A percentile compares a stretch with the other conserved stretches of the same genome.
phyloP scores from a whole-genome alignment of 2,888 invertebrate genomes.

The Agriopis marginaria region DNA sequence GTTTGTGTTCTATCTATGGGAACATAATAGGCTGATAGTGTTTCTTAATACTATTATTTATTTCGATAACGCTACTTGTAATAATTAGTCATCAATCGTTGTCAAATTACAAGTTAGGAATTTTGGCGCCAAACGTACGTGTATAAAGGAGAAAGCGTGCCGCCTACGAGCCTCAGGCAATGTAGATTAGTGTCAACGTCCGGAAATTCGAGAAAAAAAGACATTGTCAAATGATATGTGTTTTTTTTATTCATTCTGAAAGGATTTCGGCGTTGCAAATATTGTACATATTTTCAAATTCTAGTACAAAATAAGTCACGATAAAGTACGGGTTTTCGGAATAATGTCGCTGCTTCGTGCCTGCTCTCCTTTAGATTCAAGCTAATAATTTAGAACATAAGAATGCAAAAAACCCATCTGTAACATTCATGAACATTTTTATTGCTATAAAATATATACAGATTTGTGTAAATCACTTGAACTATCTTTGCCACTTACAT shows the following conservation, averaged over 20 bases:
- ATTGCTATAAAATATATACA: no score
- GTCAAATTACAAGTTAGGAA: constrained; percentile 1
- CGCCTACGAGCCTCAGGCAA: constrained; percentile 5
- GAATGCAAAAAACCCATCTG: no score
- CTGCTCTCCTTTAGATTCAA: no score
- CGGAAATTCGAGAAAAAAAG: not conserved
- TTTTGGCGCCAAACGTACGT: constrained; percentile 6
- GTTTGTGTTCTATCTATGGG: no score
- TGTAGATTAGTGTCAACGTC: not conserved
- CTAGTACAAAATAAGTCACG: no score
- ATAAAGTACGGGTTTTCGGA: no score
- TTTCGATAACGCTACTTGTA: not conserved
- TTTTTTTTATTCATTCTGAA: not conserved
- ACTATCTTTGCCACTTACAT: constrained; percentile 7
- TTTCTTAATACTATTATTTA: not conserved
- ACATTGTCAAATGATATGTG: not conserved
- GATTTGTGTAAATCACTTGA: no score
- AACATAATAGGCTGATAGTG: not conserved
- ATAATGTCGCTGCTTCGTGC: no score
- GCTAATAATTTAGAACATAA: no score
- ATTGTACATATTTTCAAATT: no score
- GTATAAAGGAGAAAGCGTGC: constrained; percentile 5
- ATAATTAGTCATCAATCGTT: not conserved
- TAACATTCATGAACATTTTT: no score
- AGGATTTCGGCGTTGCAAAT: no score